Evolutionary conservation across 2,888 invertebrate species (phyloP).

Genomic region (Alcis repandata): DNA sequence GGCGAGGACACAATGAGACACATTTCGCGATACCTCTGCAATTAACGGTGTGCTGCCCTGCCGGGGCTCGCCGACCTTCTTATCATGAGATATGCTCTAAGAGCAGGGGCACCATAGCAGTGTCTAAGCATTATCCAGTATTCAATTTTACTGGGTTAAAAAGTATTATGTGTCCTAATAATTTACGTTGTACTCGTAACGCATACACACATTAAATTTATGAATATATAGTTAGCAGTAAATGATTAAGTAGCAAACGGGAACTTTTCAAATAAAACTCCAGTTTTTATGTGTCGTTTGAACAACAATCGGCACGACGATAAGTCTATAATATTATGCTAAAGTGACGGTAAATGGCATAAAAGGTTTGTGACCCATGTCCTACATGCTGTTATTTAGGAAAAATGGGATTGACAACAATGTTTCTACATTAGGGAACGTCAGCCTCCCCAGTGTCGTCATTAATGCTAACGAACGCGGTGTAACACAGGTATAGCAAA

Average conservation of each 20-base stretch:
- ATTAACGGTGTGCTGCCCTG: slow-evolving; percentile 28
- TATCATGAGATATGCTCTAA: not conserved
- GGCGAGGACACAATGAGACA: slow-evolving; percentile 37
- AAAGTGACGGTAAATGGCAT: slow-evolving; percentile 27
- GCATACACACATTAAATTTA: no score
- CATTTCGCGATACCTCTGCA: slow-evolving; percentile 34
- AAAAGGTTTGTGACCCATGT: slow-evolving; percentile 27
- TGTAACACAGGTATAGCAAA: not conserved
- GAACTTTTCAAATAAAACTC: not conserved
- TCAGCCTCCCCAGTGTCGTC: not conserved
- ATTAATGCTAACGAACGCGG: slow-evolving; percentile 7
- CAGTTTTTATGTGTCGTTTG: no score
- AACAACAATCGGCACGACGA: slow-evolving; percentile 5
- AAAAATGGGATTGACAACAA: slow-evolving; percentile 28
- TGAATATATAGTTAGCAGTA: not conserved
- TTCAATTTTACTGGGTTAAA: no score
- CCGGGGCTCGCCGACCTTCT: not conserved
- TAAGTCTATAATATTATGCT: slow-evolving; percentile 21
- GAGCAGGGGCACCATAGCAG: not conserved
- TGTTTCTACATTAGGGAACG: slow-evolving; percentile 13
- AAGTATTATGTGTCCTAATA: no score
- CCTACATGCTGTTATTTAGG: slow-evolving; percentile 12
- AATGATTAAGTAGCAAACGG: not conserved
- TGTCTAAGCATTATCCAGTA: no score
- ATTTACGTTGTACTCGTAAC: no score